phyloP scores from a whole-genome alignment of 1,140 invertebrate genomes.

The Idris sp. region DNA sequence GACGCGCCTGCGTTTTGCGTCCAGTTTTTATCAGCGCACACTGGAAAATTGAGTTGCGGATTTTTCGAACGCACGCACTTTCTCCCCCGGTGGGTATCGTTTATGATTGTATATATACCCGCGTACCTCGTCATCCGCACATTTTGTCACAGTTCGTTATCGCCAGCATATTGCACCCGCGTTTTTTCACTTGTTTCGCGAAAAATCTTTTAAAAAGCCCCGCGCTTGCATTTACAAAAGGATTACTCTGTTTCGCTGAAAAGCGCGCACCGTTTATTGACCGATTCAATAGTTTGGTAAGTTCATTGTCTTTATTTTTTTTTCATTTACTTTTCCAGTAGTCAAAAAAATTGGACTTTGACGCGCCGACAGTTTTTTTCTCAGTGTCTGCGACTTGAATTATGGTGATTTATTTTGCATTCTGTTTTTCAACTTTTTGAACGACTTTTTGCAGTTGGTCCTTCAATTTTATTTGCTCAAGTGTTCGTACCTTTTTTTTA shows the following conservation, averaged over 20 bases:
- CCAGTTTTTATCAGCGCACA: too few relatives aligned
- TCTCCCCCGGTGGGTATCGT: conserved; percentile 49
- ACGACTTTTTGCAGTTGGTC: too few relatives aligned
- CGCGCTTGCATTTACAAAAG: conserved; percentile 3
- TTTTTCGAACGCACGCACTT: conserved; percentile 57
- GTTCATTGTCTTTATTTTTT: conserved; percentile 8
- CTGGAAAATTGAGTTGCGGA: conserved; percentile 58
- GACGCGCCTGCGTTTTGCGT: too few relatives aligned
- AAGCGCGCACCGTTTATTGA: conserved; percentile 13
- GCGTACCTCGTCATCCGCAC: conserved; percentile 54
- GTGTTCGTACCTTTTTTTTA: too few relatives aligned
- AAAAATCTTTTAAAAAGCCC: conserved; percentile 32
- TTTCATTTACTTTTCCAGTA: too few relatives aligned
- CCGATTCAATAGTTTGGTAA: conserved; percentile 35
- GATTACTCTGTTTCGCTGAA: neutral
- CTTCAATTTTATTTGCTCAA: too few relatives aligned
- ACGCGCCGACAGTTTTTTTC: too few relatives aligned
- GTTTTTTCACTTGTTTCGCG: conserved; percentile 15
- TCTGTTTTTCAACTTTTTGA: too few relatives aligned
- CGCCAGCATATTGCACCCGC: conserved; percentile 45
- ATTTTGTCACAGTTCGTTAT: conserved; percentile 59
- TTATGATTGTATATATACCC: conserved; percentile 62
- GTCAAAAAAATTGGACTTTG: too few relatives aligned
- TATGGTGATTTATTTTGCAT: too few relatives aligned
- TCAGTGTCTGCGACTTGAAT: too few relatives aligned